Conservation (phyloP, 1,140 invertebrate species). For the Pinna nobilis region DNA sequence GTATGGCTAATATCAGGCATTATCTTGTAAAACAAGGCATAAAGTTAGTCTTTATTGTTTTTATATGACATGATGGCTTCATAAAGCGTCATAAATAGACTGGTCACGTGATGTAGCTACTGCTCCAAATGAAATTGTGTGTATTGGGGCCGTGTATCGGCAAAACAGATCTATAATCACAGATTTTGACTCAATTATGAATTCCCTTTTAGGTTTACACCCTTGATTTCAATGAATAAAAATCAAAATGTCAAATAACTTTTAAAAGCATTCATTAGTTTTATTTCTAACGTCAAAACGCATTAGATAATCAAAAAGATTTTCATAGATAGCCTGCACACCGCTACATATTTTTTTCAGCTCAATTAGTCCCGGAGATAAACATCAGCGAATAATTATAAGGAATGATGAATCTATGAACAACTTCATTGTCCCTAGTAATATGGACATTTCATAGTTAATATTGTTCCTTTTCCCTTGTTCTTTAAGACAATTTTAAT, state of each 20-base stretch:
- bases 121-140: constrained; percentile 7
- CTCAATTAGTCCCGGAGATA: constrained; percentile 1
- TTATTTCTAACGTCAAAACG: no score
- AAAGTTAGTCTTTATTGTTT: constrained; percentile 43
- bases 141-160: constrained; percentile 4
- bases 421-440: no score
- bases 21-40: constrained; percentile 48
- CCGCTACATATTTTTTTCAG: background rate
- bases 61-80: constrained; percentile 47
- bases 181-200: background rate
- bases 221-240: constrained; percentile 7
- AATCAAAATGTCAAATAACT: constrained; percentile 3
- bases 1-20: constrained; percentile 39
- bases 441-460: no score
- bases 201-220: background rate
- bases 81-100: constrained; percentile 47
- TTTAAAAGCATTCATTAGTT: no score
- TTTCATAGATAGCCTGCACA: no score
- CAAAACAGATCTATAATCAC: background rate
- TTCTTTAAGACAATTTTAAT: no score
- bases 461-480: no score
- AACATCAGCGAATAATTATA: background rate
- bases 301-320: no score
- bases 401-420: no score
- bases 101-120: constrained; percentile 36